Base-by-base conservation (phyloP, 2,888 invertebrate species). In the Aproaerema taeniolella region DNA sequence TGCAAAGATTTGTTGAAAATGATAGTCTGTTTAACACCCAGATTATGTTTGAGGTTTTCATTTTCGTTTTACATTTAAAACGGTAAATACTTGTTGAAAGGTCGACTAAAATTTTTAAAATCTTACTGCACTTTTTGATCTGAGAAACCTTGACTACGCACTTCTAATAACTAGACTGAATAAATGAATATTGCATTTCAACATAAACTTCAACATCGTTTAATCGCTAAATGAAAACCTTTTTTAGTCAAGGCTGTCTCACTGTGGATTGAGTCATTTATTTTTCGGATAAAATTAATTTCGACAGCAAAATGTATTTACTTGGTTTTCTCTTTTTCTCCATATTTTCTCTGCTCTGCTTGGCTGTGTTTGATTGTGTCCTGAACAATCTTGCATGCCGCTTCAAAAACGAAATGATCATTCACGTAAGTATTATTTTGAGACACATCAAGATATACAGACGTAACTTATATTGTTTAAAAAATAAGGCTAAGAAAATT, bases 271-370 rank as follows among this genome's bases (percentile, higher is more conserved):
- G 72, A 77, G 63, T 76, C 76, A 75, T 81, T 85, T 82, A 75
- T 82, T 85, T 81, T 85, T 82, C 75, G 70, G 67, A 79, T 68
- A 77, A 75, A 75, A 75, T 77, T 82, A 70, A 79, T 83, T 86
- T 82, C 65, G 68, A 81, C 76, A 75, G 83, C 86, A 85, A 85
- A 86, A 83, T 89, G 88, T 89, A 90, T 90, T 90, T 89, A 90
- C 89, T 90, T 90, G 87, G 90, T 90, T 90, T 91, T 90, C 89
- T 90, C 90, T 91, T 90, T 83, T 91, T 91, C 90, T 90, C 88
- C 90, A 91, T 91, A 88, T 89, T 89, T 91, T 91, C 90, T 91
- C 91, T 91, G 91, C 92, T 92, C 92, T 92, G 92, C 92, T 92
- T 92, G 91, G 89, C 91, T 91, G 91, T 91, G 91, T 91, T 91